Conservation (phyloP, 2,888 invertebrate genomes). For the Eupelmus urozonus region DNA sequence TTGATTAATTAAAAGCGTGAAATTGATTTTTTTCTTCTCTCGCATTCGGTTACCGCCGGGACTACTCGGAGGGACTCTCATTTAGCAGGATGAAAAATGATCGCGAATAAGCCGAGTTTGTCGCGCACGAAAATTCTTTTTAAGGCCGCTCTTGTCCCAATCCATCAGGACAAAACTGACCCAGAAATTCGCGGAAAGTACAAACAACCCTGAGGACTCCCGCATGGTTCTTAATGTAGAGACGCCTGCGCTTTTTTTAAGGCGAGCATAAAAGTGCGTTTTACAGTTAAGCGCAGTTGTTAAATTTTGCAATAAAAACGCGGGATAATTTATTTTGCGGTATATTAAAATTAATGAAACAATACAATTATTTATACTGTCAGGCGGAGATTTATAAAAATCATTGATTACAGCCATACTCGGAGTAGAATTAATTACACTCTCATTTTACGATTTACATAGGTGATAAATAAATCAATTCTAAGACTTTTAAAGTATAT, state of each 20-base stretch:
- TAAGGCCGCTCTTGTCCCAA: slow-evolving; percentile 47
- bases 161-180: slow-evolving; percentile 58
- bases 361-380: neutral
- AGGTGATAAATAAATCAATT: too few species aligned
- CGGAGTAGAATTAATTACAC: too few species aligned
- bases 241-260: slow-evolving; percentile 11
- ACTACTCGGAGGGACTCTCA: slow-evolving; percentile 33
- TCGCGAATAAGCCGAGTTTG: slow-evolving; percentile 37
- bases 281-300: slow-evolving; percentile 45
- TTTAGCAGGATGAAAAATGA: slow-evolving; percentile 52
- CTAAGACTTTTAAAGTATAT: too few species aligned
- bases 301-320: slow-evolving; percentile 38
- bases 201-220: slow-evolving; percentile 43
- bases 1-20: slow-evolving; percentile 9
- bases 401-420: too few species aligned
- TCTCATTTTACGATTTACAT: too few species aligned
- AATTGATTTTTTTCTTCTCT: slow-evolving; percentile 14
- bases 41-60: too few species aligned
- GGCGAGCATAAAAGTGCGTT: slow-evolving; percentile 41
- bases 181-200: slow-evolving; percentile 48
- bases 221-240: slow-evolving; percentile 37
- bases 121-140: slow-evolving; percentile 35
- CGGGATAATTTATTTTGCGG: slow-evolving; percentile 17
- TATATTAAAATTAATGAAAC: slow-evolving; percentile 11
- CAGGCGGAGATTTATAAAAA: too few species aligned